Percentiles rank a stretch among this genome's conserved stretches.
Evolutionary conservation across 2,113 vertebrate species (phyloP).

Genomic region (Catharus bicknelli): DNA sequence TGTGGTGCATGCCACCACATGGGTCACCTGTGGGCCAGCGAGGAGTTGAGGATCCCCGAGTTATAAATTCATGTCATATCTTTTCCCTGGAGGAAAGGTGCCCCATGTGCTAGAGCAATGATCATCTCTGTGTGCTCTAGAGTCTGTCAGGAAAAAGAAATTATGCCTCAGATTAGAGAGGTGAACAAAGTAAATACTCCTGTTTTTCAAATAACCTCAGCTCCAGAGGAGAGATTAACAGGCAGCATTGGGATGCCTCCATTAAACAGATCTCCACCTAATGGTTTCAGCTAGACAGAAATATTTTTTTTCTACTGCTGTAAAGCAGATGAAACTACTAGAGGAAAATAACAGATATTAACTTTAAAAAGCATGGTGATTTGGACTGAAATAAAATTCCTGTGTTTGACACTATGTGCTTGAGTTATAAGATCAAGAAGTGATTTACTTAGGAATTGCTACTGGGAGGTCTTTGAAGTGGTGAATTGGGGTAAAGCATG

Average conservation of each 20-base stretch:
- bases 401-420: not conserved
- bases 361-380: constrained; percentile 13
- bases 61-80: not conserved
- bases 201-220: not conserved
- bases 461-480: not conserved
- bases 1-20: rapidly evolving
- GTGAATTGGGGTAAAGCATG: not conserved
- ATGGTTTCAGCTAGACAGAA: not conserved
- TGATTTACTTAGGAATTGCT: not conserved
- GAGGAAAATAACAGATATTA: constrained; percentile 30
- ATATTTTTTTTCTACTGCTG: not conserved
- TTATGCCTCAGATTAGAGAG: not conserved
- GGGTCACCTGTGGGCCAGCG: rapidly evolving
- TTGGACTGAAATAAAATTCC: constrained; percentile 29
- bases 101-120: not conserved
- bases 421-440: not conserved
- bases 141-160: not conserved
- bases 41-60: not conserved
- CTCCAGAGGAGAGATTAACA: not conserved
- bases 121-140: not conserved
- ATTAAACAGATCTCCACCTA: not conserved
- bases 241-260: not conserved
- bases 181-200: not conserved
- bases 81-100: not conserved
- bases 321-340: not conserved